A percentile compares a stretch with the other conserved stretches of the same genome.
Evolutionary conservation across 2,113 vertebrate species (phyloP).

Genomic region (Pygoscelis antarcticus): DNA sequence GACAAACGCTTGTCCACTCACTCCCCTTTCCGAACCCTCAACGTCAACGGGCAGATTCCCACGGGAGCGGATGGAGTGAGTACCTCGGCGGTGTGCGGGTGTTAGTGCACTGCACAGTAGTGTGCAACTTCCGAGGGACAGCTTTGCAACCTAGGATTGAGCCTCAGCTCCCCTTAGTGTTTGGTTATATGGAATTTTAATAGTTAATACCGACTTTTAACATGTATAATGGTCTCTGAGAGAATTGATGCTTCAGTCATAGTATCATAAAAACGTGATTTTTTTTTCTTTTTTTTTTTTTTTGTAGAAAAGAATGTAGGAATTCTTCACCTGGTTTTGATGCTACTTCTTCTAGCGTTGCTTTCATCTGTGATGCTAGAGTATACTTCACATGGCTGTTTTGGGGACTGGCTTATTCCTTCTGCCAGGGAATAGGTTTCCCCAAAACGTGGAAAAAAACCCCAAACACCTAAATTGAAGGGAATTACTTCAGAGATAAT

Average conservation of each 20-base stretch:
- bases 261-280: fast-evolving
- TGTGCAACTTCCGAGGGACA: neutral
- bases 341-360: neutral
- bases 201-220: neutral
- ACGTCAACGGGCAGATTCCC: constrained; percentile 89
- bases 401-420: neutral
- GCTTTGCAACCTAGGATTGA: neutral
- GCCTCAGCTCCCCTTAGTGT: neutral
- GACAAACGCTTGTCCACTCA: constrained; percentile 94
- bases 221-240: fast-evolving
- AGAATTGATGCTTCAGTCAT: fast-evolving
- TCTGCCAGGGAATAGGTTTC: neutral
- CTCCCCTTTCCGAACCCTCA: constrained; percentile 91
- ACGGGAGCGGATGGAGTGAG: constrained; percentile 87
- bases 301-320: neutral
- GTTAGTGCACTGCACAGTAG: neutral
- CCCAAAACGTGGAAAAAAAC: neutral
- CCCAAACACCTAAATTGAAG: neutral
- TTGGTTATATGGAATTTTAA: fast-evolving
- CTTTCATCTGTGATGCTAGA: neutral
- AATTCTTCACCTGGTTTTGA: neutral
- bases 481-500: neutral
- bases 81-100: neutral
- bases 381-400: neutral
- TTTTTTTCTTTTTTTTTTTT: neutral